Conservation (phyloP, 2,888 invertebrate species). For the Selenia dentaria region DNA sequence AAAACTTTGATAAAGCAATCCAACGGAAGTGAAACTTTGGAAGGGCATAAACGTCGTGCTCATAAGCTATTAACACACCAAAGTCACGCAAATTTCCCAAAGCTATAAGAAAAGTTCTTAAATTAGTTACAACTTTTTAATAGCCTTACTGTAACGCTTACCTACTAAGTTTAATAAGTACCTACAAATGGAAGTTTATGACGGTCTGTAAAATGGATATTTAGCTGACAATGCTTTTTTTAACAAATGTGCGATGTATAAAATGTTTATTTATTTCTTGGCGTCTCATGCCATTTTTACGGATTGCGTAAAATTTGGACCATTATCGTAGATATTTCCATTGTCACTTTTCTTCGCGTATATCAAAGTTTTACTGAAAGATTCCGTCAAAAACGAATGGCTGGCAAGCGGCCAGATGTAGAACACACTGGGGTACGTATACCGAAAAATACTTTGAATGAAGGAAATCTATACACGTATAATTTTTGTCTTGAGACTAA, state of each 20-base stretch:
- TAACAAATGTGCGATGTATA: no score
- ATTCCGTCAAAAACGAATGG: slow-evolving; percentile 50
- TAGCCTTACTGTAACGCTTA: no score
- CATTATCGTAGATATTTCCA: slow-evolving; percentile 44
- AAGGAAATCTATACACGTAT: slow-evolving; percentile 24
- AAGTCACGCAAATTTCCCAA: slow-evolving; percentile 44
- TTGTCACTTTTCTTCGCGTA: slow-evolving; percentile 50
- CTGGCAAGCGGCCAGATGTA: slow-evolving; percentile 59
- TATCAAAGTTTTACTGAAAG: slow-evolving; percentile 49
- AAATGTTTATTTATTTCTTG: no score
- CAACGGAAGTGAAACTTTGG: slow-evolving; percentile 37
- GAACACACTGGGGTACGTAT: slow-evolving; percentile 27
- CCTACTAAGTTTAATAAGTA: no score
- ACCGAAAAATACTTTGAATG: slow-evolving; percentile 27
- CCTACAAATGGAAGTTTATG: no score
- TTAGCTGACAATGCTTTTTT: no score
- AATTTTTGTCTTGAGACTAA: no score
- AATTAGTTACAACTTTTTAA: slow-evolving; percentile 32
- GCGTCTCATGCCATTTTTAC: not conserved
- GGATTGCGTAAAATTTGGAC: slow-evolving; percentile 15
- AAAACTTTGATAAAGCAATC: slow-evolving; percentile 46
- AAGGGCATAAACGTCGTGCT: slow-evolving; percentile 43
- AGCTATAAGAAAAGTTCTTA: slow-evolving; percentile 27
- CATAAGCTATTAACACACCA: slow-evolving; percentile 44
- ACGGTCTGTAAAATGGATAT: no score